Conservation (phyloP, 2,888 invertebrate species). For the Dendrolimus pini region DNA sequence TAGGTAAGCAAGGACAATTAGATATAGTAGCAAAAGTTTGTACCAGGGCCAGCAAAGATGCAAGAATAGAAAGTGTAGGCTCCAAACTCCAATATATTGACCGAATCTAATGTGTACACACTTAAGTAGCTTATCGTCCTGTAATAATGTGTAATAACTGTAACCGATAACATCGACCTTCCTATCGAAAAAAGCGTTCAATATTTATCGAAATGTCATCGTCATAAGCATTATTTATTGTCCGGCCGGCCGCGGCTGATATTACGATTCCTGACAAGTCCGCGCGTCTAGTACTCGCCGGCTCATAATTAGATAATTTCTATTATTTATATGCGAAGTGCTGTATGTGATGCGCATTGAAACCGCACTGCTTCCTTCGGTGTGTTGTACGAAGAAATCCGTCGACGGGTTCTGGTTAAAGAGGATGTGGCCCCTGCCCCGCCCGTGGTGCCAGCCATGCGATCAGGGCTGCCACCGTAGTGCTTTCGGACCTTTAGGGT, state of each 20-base stretch:
- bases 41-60: too few relatives aligned
- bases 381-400: slow-evolving; percentile 50
- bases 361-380: slow-evolving; percentile 59
- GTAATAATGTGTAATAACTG: slow-evolving; percentile 64
- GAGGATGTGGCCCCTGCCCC: slow-evolving; percentile 49
- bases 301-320: slow-evolving; percentile 72
- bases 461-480: too few relatives aligned
- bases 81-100: slow-evolving; percentile 1
- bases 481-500: too few relatives aligned
- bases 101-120: slow-evolving; percentile 31
- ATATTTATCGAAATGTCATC: slow-evolving; percentile 56
- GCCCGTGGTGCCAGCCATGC: too few relatives aligned
- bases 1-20: too few relatives aligned
- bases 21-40: too few relatives aligned
- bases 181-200: slow-evolving; percentile 57
- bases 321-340: slow-evolving; percentile 71
- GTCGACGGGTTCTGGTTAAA: slow-evolving; percentile 52
- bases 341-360: slow-evolving; percentile 48
- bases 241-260: slow-evolving; percentile 29
- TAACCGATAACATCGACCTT: slow-evolving; percentile 67
- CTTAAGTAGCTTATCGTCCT: slow-evolving; percentile 57
- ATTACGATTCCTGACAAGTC: slow-evolving; percentile 58
- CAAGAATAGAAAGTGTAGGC: not conserved
- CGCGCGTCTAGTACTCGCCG: slow-evolving; percentile 45
- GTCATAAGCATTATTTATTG: slow-evolving; percentile 49